Evolutionary conservation across 2,113 vertebrate species (phyloP).

Genomic region (Loxodonta africana): DNA sequence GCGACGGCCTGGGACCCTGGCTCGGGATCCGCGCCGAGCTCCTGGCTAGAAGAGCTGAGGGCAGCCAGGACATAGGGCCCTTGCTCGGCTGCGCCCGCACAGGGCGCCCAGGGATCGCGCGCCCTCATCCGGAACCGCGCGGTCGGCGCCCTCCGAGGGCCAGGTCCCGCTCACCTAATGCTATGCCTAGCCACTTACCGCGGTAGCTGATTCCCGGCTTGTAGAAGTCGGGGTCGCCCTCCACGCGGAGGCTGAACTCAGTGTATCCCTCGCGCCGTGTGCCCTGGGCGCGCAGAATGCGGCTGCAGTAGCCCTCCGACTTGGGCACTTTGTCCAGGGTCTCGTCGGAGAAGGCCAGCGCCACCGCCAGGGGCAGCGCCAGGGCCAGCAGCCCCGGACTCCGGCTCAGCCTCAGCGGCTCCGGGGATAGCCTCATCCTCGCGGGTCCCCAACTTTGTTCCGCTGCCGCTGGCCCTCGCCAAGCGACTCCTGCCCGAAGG

Average conservation of each 20-base stretch:
- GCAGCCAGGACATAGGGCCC: neutral
- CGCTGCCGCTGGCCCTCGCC: constrained; percentile 42
- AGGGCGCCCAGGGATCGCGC: neutral
- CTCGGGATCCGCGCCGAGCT: neutral
- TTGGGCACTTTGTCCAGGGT: constrained; percentile 93
- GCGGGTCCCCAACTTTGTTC: constrained; percentile 85
- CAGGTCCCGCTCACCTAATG: neutral
- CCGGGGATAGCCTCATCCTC: constrained; percentile 86
- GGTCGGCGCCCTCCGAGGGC: neutral
- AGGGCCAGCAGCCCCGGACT: constrained; percentile 86
- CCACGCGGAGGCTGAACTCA: constrained; percentile 97
- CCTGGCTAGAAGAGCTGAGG: neutral
- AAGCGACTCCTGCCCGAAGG: constrained; percentile 50
- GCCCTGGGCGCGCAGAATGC: constrained; percentile 95
- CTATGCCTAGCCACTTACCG: constrained; percentile 89
- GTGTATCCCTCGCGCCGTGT: constrained; percentile 94
- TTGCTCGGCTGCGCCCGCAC: neutral
- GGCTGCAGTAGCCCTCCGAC: constrained; percentile 97
- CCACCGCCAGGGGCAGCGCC: constrained; percentile 90
- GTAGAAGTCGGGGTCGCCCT: constrained; percentile 97
- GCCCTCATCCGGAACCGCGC: constrained; percentile 38
- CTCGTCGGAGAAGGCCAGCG: constrained; percentile 94
- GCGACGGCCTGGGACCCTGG: constrained; percentile 24
- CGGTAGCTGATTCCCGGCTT: constrained; percentile 98
- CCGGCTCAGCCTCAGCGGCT: constrained; percentile 76